A percentile compares a stretch with the other conserved stretches of the same genome.
Conservation (phyloP, 2,888 invertebrate species). For the Erynnis tages region DNA sequence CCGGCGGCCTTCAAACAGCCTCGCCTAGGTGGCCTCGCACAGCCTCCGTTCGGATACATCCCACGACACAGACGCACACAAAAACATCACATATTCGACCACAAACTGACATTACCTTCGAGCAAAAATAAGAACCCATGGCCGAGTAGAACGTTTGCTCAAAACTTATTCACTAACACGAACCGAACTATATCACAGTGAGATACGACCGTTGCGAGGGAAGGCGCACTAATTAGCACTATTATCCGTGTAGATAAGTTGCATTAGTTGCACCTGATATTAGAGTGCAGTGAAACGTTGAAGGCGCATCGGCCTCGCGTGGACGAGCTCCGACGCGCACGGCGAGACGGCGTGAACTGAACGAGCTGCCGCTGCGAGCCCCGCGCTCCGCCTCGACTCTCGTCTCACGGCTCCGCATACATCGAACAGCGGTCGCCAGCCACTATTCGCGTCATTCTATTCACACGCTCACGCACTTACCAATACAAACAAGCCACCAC, state of each 20-base stretch:
- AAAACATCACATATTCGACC: conserved; percentile 56
- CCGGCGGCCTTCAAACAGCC: conserved; percentile 79
- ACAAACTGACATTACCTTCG: conserved; percentile 65
- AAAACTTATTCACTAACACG: conserved; percentile 57
- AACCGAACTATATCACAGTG: conserved; percentile 50
- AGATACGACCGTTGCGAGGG: conserved; percentile 42
- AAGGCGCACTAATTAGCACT: conserved; percentile 66
- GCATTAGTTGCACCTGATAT: conserved; percentile 57
- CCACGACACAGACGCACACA: conserved; percentile 55
- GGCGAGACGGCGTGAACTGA: conserved; percentile 65
- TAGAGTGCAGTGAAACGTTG: conserved; percentile 44
- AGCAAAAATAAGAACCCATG: conserved; percentile 70
- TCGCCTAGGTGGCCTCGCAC: conserved; percentile 62
- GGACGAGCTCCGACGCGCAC: conserved; percentile 63
- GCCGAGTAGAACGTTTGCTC: conserved; percentile 67
- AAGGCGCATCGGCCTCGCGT: conserved; percentile 62
- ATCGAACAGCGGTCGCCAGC: conserved; percentile 47
- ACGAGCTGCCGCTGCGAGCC: conserved; percentile 32
- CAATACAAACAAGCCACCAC: conserved; percentile 67
- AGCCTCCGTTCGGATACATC: conserved; percentile 56
- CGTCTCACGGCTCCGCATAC: conserved; percentile 23
- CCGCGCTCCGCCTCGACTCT: conserved; percentile 30
- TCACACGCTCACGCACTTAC: conserved; percentile 72
- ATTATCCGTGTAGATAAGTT: conserved; percentile 69
- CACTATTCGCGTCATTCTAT: conserved; percentile 75